Conservation (phyloP, 2,888 invertebrate genomes). For the Spodoptera exigua region DNA sequence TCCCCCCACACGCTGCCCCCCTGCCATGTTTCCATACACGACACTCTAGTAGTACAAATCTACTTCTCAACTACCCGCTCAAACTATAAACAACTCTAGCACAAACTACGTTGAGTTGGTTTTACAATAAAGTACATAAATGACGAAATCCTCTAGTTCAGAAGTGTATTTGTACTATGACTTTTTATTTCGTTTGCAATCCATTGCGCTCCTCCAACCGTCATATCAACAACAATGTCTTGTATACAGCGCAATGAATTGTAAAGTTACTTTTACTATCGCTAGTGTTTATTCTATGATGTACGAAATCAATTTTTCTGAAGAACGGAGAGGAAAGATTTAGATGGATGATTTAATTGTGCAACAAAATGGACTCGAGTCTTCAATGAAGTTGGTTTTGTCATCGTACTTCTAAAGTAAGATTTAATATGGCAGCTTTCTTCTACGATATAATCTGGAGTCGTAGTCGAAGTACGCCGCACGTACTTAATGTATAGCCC, state of each 20-base stretch:
- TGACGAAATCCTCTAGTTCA: background rate
- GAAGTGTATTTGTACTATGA: background rate
- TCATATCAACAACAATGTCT: slow-evolving; percentile 5
- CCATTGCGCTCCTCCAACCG: slow-evolving; percentile 18
- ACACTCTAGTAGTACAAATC: slow-evolving; percentile 1
- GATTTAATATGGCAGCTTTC: slow-evolving; percentile 6
- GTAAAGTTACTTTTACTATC: background rate
- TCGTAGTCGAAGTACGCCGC: slow-evolving; percentile 6
- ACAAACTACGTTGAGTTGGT: background rate
- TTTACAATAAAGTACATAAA: background rate
- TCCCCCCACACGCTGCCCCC: slow-evolving; percentile 43
- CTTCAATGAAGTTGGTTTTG: slow-evolving; percentile 32
- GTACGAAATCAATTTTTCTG: slow-evolving; percentile 14
- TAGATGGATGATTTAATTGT: slow-evolving; percentile 10
- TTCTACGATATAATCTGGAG: no score
- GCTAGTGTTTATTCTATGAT: slow-evolving; percentile 1
- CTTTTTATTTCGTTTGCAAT: slow-evolving; percentile 4
- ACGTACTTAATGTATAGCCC: slow-evolving; percentile 8
- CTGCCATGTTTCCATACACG: slow-evolving; percentile 50
- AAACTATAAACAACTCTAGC: slow-evolving; percentile 8
- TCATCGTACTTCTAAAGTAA: background rate
- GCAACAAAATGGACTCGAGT: background rate
- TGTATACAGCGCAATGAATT: slow-evolving; percentile 23
- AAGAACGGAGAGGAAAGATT: slow-evolving; percentile 8
- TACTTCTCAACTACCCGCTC: background rate